These are phyloP conservation scores for Phanerotoma sp. DNA, from an alignment of 2,888 invertebrate genomes.

Conservation along the genomic window DNA sequence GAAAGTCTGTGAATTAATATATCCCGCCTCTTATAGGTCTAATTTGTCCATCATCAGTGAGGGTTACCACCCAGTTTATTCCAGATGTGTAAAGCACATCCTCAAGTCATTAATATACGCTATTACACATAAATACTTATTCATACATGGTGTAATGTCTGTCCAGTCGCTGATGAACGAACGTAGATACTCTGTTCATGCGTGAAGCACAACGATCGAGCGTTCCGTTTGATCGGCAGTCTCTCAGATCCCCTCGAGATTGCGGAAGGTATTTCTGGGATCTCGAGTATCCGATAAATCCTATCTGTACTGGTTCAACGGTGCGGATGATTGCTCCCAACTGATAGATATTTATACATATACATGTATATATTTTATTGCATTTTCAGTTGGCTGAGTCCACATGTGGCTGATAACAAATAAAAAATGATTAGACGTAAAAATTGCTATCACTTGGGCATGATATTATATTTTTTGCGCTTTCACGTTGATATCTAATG, in stretches of 20 bases:
- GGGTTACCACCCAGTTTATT: background rate
- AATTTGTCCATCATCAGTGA: no score
- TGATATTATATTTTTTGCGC: background rate
- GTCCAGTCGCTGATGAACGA: background rate
- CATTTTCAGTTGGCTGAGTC: background rate
- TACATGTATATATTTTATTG: background rate
- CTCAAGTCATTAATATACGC: background rate
- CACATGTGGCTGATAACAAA: background rate
- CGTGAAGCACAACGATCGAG: background rate
- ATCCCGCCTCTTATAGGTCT: background rate
- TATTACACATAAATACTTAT: background rate
- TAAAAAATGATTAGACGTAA: background rate
- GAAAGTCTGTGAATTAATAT: conserved; percentile 16
- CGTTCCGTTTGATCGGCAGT: conserved; percentile 4
- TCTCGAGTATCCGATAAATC: conserved; percentile 7
- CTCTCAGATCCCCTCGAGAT: conserved; percentile 2
- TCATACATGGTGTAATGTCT: background rate
- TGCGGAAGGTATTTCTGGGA: conserved; percentile 2
- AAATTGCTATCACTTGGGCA: background rate
- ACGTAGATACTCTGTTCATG: background rate
- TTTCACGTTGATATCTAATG: no score
- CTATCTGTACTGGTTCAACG: conserved; percentile 6
- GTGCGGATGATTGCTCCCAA: conserved; percentile 9
- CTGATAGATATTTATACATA: background rate
- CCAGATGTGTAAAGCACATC: background rate